phyloP scores from a whole-genome alignment of 2,888 invertebrate species.

The Drosophila lutescens region DNA sequence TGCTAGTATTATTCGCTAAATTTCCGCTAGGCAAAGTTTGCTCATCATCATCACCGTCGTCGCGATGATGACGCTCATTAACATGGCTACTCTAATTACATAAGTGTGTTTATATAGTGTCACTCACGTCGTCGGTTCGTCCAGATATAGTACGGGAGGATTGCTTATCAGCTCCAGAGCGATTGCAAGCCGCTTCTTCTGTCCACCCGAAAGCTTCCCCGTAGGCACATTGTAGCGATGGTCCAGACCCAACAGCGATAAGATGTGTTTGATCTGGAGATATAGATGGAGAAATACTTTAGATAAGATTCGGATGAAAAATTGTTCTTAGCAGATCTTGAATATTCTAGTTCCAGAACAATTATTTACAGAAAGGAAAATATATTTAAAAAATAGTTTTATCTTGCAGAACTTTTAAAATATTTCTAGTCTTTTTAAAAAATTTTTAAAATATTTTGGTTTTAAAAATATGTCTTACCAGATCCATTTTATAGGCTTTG shows the following conservation, averaged over 20 bases:
- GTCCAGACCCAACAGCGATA: conserved; percentile 89
- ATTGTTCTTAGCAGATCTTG: neutral
- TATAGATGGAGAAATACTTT: neutral
- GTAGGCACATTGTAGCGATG: conserved; percentile 89
- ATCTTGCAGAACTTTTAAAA: no score
- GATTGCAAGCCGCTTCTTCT: conserved; percentile 92
- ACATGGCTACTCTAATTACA: conserved; percentile 34
- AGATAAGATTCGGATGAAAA: neutral
- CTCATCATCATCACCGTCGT: conserved; percentile 15
- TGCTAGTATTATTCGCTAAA: conserved; percentile 17
- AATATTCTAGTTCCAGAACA: no score
- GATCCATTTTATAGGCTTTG: conserved; percentile 88
- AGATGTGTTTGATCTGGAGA: conserved; percentile 89
- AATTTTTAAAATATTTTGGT: neutral
- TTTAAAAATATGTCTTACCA: conserved; percentile 85
- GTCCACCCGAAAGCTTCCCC: conserved; percentile 92
- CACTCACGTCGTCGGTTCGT: conserved; percentile 93
- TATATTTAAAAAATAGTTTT: no score
- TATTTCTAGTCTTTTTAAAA: neutral
- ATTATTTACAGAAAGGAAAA: no score
- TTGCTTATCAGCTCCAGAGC: conserved; percentile 93
- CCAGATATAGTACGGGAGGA: conserved; percentile 94
- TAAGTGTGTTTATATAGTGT: conserved; percentile 17
- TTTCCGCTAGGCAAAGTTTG: conserved; percentile 39
- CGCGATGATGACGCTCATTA: conserved; percentile 30